Percentiles rank a stretch among this genome's conserved stretches.
Evolutionary conservation across 2,113 vertebrate species (phyloP).

Genomic region (Macrotis lagotis): DNA sequence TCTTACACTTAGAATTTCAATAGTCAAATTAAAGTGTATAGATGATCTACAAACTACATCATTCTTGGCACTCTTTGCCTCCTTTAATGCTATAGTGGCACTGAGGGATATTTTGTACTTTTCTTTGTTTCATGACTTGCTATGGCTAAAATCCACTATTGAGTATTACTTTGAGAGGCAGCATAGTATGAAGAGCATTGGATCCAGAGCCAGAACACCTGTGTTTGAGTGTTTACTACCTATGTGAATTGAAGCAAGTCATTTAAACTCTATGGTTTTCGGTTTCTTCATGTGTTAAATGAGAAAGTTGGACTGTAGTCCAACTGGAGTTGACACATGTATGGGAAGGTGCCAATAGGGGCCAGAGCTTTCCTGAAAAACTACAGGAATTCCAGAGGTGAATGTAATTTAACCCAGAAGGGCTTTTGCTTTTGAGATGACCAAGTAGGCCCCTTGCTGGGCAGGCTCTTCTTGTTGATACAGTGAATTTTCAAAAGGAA

Average conservation of each 20-base stretch:
- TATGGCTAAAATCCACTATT: not conserved
- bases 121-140: not conserved
- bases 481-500: not conserved
- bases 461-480: not conserved
- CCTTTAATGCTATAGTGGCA: not conserved
- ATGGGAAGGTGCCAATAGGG: not conserved
- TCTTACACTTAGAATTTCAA: not conserved
- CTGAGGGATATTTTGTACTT: not conserved
- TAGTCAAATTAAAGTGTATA: not conserved
- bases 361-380: not conserved
- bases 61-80: not conserved
- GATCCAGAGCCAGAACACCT: not conserved
- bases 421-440: not conserved
- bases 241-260: not conserved
- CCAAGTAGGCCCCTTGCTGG: not conserved
- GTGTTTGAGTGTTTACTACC: not conserved
- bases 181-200: not conserved
- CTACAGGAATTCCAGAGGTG: not conserved
- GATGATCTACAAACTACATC: not conserved
- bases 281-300: not conserved
- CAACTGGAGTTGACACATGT: not conserved
- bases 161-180: not conserved
- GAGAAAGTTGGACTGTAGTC: not conserved
- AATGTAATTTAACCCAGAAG: not conserved
- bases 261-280: not conserved